Base-by-base conservation (phyloP, 2,113 vertebrate genomes). In the Heteronetta atricapilla region DNA sequence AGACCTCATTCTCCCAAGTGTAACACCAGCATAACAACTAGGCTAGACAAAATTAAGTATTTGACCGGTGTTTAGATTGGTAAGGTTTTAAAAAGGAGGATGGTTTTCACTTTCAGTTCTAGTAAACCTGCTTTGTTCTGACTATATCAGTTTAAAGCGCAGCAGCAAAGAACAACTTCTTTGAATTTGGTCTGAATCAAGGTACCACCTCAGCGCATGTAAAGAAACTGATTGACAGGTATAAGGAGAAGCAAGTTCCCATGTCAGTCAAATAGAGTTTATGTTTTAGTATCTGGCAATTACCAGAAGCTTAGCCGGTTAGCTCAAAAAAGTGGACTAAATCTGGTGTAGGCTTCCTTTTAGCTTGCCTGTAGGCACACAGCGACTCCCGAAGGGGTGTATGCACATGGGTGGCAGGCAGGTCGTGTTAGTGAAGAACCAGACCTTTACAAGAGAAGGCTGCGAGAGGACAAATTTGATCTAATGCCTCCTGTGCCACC, bases 101-200 rank as follows among this genome's bases (percentile, higher is more conserved):
- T 86, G 56, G 15, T 73, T 91, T 92, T 83, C 36, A 73, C 25
- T 90, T 93, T 73, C 36, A 60, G 40, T 90, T 86, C n/a, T 75
- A 42, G 12, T 40, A 60, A 3, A 2, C 73, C 12, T 59, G 26
- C 48, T 88, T 86, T 86, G 44, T 42, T 77, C 36, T 3, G 5
- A 13, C 66, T 44, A 11, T 6, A 2, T 62, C 63, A 59, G 44
- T 56, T 86, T 36, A 63, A 74, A 84, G 34, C 5, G 8, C 21
- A 75, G 34, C 2, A 22, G 28, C 42, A 74, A 82, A 87, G 33
- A n/a, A 46, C 26, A 42, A 26, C 56, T 62, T 44, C n/a, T 53
- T 9, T 56, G 50, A 64, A 86, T 50, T 21, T 50, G 8, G 11
- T 63, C 46, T 79, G 48, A 52, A 60, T 72, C 22, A 81, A 78